Conservation (phyloP, 37 sponge, comb jelly and placozoan species). For the Spongia lamella region DNA sequence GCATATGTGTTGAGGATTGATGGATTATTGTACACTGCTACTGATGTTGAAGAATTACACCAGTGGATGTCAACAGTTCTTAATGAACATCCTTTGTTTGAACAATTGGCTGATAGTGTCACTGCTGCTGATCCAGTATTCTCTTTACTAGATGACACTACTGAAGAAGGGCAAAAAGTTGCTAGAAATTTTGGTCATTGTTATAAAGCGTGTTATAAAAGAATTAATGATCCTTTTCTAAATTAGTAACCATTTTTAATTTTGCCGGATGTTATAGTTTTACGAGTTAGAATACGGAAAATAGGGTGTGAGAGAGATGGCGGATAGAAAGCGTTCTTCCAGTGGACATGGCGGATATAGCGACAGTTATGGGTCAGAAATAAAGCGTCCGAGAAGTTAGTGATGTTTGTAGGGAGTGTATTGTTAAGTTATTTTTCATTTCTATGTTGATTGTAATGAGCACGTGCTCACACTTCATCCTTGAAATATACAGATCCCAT, state of each 20-base stretch:
- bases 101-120: conserved; percentile 42
- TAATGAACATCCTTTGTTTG: conserved; percentile 79
- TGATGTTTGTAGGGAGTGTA: neutral
- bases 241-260: neutral
- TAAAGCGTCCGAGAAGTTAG: neutral
- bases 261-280: neutral
- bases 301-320: neutral
- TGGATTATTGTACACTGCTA: conserved; percentile 90
- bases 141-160: conserved; percentile 52
- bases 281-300: too few relatives aligned
- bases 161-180: conserved; percentile 98
- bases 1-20: conserved; percentile 83
- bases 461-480: too few relatives aligned
- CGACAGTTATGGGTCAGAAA: neutral
- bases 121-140: conserved; percentile 66
- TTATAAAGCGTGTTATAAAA: conserved; percentile 68
- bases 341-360: neutral
- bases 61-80: conserved; percentile 91
- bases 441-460: too few relatives aligned
- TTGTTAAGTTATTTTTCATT: too few relatives aligned
- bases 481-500: too few relatives aligned
- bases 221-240: conserved; percentile 66
- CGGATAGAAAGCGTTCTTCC: neutral
- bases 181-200: conserved; percentile 55
- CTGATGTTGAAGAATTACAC: conserved; percentile 94